These are phyloP conservation scores for Gorsachius magnificus DNA, from an alignment of 2,797 vertebrate genomes.

Conservation along the genomic window DNA sequence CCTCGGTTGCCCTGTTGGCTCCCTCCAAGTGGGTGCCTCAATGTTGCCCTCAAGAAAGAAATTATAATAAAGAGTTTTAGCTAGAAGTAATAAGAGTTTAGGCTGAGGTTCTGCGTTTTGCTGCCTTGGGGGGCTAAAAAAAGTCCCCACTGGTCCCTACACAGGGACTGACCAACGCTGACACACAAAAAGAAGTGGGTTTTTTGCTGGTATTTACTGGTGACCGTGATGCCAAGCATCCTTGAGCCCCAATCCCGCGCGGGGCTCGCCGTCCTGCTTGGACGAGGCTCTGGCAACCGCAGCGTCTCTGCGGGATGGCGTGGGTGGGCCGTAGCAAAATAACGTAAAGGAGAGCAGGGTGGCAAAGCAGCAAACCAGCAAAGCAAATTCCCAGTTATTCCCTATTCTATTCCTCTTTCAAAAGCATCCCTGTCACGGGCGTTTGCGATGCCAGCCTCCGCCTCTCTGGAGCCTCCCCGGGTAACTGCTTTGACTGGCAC, in stretches of 20 bases:
- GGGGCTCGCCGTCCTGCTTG: not conserved
- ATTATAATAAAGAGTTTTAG: not conserved
- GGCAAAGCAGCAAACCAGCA: too few species aligned
- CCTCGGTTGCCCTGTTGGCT: fast-evolving
- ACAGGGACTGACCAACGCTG: not conserved
- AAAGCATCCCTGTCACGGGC: not conserved
- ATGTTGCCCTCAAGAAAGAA: not conserved
- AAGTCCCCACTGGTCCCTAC: not conserved
- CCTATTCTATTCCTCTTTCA: not conserved
- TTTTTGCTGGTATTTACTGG: not conserved
- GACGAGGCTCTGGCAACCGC: not conserved
- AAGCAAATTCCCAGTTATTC: not conserved
- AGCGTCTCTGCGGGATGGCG: fast-evolving
- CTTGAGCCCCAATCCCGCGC: fast-evolving
- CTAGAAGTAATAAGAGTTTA: not conserved
- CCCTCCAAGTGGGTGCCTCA: fast-evolving
- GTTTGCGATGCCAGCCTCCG: not conserved
- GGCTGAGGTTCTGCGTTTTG: not conserved
- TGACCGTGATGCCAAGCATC: not conserved
- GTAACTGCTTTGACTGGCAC: not conserved
- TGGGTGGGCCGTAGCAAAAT: not conserved
- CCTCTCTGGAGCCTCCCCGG: not conserved
- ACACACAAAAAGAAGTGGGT: too few species aligned
- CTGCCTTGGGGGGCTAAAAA: not conserved
- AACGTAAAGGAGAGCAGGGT: not conserved